Base-by-base conservation (phyloP, 2,888 invertebrate species). In the Xanthorhoe designata region DNA sequence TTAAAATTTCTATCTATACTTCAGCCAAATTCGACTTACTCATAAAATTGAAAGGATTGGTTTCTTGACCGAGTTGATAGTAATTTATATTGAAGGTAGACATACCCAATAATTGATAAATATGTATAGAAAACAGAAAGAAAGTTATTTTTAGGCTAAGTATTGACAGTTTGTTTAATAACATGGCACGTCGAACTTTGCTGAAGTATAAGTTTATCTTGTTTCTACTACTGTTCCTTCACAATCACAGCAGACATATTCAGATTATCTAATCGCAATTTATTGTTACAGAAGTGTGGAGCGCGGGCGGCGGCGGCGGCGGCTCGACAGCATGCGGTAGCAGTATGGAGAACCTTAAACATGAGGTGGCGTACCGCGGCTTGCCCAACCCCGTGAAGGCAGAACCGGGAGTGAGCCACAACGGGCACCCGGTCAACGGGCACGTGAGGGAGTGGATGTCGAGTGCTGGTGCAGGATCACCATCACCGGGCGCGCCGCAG, bases 401-500 rank as follows among this genome's bases (percentile, higher is more conserved):
- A 35, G 93, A 93, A 79, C 93, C 93, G 13, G 92, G 92, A 45
- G 91, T 91, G 87, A 86, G 94, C 86, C 90, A 92, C 87, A 86
- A 94, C 93, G 85, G 95, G 76, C 85, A 92, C 82, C 86, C 83
- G 77, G 81, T 85, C 72, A 93, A 92, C 91, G 92, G 93, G 47
- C 90, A 92, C 86, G 91, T 89, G 68, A 83, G 93, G 29, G 93
- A 92, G 71, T 93, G 93, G 93, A 91, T 90, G 95, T 90, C 91
- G 91, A 91, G 94, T 86, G 90, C 89, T 50, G 82, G 81, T 89
- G 96, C 89, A 83, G 95, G 88, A 76, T 96, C 90, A 24, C 89
- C 92, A 15, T 96, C 96, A n/a, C 95, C 96, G 13, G 95, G 95
- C 13, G 96, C 96, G 61, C 95, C 95, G 68, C 95, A 94, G 82